A percentile compares a stretch with the other conserved stretches of the same genome.
These are phyloP conservation scores for Neelides sp. DNA, from an alignment of 1,140 invertebrate genomes.

Conservation along the genomic window DNA sequence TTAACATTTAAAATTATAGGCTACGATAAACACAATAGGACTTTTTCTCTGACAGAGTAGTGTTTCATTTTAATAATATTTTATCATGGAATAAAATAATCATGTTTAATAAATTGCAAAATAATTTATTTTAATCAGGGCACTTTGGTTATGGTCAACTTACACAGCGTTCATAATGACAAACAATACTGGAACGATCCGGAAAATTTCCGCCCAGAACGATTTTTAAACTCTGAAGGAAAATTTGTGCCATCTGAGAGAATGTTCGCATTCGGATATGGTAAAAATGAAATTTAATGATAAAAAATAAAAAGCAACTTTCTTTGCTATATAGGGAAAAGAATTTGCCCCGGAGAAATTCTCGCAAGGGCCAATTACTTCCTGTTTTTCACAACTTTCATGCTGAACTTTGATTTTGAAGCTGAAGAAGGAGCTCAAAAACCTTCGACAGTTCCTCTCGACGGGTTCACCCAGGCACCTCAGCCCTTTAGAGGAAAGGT, in stretches of 20 bases:
- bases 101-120: no score
- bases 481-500: neutral
- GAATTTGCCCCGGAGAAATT: slow-evolving; percentile 40
- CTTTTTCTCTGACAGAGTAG: neutral
- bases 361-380: slow-evolving; percentile 46
- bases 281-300: slow-evolving; percentile 35
- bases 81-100: neutral
- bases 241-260: slow-evolving; percentile 48
- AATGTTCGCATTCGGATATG: slow-evolving; percentile 64
- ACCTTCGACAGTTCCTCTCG: neutral
- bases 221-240: slow-evolving; percentile 53
- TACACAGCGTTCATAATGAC: slow-evolving; percentile 58
- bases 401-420: slow-evolving; percentile 9
- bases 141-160: slow-evolving; percentile 69
- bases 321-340: neutral
- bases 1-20: no score
- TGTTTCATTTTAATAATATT: neutral
- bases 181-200: slow-evolving; percentile 55
- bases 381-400: slow-evolving; percentile 39
- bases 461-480: slow-evolving; percentile 6
- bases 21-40: neutral
- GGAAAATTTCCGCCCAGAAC: slow-evolving; percentile 57
- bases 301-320: neutral
- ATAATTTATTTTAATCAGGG: slow-evolving; percentile 49
- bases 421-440: neutral